phyloP scores from a whole-genome alignment of 2,113 vertebrate species.

The Rousettus leschenaultii region DNA sequence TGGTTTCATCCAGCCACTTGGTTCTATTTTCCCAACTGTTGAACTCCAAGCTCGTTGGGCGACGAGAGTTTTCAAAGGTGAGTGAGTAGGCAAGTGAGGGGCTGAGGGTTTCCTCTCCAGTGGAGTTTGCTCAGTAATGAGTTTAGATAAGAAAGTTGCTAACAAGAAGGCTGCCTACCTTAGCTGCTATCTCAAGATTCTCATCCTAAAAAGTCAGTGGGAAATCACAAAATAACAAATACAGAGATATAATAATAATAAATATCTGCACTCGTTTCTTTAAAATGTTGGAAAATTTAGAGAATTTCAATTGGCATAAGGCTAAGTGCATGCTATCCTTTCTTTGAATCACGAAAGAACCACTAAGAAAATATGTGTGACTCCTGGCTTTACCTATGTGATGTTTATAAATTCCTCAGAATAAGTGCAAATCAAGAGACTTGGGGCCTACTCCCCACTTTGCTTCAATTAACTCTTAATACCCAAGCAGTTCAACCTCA shows the following conservation, averaged over 20 bases:
- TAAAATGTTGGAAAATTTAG: not conserved
- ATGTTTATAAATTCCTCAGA: not conserved
- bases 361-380: not conserved
- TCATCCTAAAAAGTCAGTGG: not conserved
- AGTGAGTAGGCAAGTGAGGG: not conserved
- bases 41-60: slow-evolving; percentile 92
- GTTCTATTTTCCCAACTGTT: slow-evolving; percentile 83
- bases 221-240: not conserved
- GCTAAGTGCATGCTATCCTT: not conserved
- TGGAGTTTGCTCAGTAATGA: not conserved
- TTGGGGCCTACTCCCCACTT: not conserved
- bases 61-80: slow-evolving; percentile 87
- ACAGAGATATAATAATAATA: not conserved
- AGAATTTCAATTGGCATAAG: not conserved
- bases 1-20: slow-evolving; percentile 83
- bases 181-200: not conserved
- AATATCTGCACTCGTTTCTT: not conserved
- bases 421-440: slow-evolving; percentile 1
- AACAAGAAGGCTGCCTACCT: not conserved
- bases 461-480: not conserved
- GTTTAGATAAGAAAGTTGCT: not conserved
- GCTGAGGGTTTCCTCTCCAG: not conserved
- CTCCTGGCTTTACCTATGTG: not conserved
- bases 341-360: not conserved
- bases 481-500: not conserved